A percentile compares a stretch with the other conserved stretches of the same genome.
These are phyloP conservation scores for Nycticebus coucang DNA, from an alignment of 2,113 vertebrate genomes.

Conservation along the genomic window DNA sequence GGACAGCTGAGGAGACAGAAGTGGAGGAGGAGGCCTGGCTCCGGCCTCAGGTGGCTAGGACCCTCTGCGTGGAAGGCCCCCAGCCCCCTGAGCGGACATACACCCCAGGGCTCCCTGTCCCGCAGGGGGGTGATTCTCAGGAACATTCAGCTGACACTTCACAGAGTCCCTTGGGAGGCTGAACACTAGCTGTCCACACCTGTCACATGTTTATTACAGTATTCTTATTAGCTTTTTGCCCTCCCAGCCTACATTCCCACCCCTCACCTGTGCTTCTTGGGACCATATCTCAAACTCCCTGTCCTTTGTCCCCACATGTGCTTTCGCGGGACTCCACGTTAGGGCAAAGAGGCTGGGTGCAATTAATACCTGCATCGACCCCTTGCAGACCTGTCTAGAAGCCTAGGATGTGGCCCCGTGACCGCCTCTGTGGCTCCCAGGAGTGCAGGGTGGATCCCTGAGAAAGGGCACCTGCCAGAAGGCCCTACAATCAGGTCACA, in stretches of 20 bases:
- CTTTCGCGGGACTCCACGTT: not conserved
- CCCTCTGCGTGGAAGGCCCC: no score
- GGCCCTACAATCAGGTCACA: not conserved
- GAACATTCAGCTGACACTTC: not conserved
- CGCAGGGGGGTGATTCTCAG: not conserved
- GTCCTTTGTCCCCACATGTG: not conserved
- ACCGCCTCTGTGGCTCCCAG: accelerated
- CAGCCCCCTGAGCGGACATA: no score
- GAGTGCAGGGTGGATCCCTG: accelerated
- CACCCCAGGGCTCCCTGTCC: not conserved
- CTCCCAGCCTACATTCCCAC: not conserved
- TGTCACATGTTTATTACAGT: no score
- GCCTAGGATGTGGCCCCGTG: not conserved
- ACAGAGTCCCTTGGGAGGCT: no score
- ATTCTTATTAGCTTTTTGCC: no score
- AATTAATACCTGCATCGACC: accelerated
- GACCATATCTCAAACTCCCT: not conserved
- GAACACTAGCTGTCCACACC: not conserved
- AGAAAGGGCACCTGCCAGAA: not conserved
- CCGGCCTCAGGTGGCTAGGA: no score
- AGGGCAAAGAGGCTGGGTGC: no score
- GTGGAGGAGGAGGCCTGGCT: not conserved
- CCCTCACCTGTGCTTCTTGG: no score
- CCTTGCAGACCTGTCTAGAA: not conserved
- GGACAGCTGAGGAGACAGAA: accelerated